Evolutionary conservation across 1,140 invertebrate genomes (phyloP), one percentile per base, ranked within the genome.

Genomic region (Zophobas morio): DNA sequence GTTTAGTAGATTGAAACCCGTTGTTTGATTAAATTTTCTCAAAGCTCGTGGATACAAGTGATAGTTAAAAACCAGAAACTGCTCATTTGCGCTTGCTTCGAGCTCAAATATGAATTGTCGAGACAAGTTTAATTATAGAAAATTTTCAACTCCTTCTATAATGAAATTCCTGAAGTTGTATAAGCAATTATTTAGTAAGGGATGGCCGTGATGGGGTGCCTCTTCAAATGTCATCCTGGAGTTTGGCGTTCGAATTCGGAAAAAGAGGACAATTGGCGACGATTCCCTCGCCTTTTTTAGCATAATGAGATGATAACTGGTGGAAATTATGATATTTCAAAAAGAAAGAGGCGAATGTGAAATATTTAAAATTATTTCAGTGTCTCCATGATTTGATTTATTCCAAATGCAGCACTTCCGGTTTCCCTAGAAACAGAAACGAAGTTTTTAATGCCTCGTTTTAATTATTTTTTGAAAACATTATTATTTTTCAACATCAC

Each of bases 151-250:
- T 51, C 49, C 6, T 51, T 5, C n/a, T 4, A 51, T 6, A 51
- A 51, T 51, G 49, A 51, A 51, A 51, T 51, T 51, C 49, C 49
- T 20, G 6, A 4, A 51, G 49, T 51, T 51, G 49, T 51, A 20
- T 51, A 51, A 51, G 49, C 49, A 51, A 51, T 51, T 46, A 46
- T 51, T 20, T 4, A 20, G 20, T 20, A 20, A 20, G 20, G 20
- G 20, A 20, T 4, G 49, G 4, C n/a, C 6, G 49, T 51, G 49
- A 51, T 51, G 49, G 20, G 49, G 3, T 51, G 49, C 49, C 49
- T n/a, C 49, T 51, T 51, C 4, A 51, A 51, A 20, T 20, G 49
- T 51, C 49, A 51, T 51, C 49, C 6, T 5, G 6, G 3, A 20
- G 49, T 51, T 51, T 8, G 20, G 20, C 20, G 20, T 20, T 20